A percentile compares a stretch with the other conserved stretches of the same genome.
These are phyloP conservation scores for Apteryx mantelli DNA, from an alignment of 2,113 vertebrate species.

Conservation along the genomic window DNA sequence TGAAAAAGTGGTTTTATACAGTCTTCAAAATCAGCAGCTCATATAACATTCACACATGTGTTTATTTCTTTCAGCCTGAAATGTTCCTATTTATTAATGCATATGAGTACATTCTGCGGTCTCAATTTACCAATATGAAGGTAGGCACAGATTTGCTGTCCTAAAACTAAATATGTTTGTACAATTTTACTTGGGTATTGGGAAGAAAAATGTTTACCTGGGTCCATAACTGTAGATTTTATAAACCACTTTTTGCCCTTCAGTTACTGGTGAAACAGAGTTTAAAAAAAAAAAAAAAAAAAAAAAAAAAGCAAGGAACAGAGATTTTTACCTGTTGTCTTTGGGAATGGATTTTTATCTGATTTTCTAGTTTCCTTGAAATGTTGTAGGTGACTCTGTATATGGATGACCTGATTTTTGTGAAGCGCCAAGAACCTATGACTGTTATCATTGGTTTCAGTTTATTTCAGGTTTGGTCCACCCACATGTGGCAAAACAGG, in stretches of 20 bases:
- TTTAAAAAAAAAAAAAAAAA: neutral
- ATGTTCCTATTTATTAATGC: neutral
- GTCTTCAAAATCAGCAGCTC: neutral
- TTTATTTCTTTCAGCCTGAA: neutral
- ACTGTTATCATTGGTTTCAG: neutral
- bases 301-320: neutral
- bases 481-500: neutral
- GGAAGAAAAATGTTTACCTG: neutral
- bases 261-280: neutral
- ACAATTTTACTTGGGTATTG: neutral
- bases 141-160: neutral
- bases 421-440: neutral
- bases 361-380: neutral
- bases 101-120: neutral
- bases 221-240: neutral
- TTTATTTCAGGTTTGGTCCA: neutral
- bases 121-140: neutral
- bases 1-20: neutral
- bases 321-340: neutral
- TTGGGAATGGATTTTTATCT: neutral
- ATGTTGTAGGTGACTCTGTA: neutral
- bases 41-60: rapidly evolving
- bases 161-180: neutral
- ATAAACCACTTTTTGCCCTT: neutral
- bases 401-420: neutral